Evolutionary conservation across 2,888 invertebrate species (phyloP), one percentile per base, ranked within the genome.

Genomic region (Leptogaster cylindrica): DNA sequence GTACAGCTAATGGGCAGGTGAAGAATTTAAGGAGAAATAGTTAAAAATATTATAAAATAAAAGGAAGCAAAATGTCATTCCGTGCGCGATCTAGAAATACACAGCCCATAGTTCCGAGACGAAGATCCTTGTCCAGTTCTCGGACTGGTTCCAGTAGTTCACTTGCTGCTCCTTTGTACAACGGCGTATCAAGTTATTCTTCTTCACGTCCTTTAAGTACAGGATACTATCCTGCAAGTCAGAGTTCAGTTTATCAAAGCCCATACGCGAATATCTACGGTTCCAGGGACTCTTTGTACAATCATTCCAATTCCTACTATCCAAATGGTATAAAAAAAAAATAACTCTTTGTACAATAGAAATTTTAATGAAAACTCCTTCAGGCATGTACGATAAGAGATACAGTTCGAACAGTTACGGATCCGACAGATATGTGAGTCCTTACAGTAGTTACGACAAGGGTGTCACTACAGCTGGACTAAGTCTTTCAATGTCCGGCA

Each of bases 101-200:
- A 70, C 74, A 72, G 70, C 81, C 82, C 76, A 81, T 68, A 73
- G 81, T n/a, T 78, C 81, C 76, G 73, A 84, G 73, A 50, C 76
- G 79, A 77, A 86, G 73, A 78, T 86, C 76, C 76, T 81, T 76
- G 68, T 86, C 78, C 78, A 85, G 84, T 66, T 83, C 85, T 0
- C 82, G 84, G 1, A 77, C 82, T 55, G 74, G 71, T 58, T 67
- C 71, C 66, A 73, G 66, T 67, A 70, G 68, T 51, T 68, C 68
- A 75, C 70, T 65, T 69, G 76, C 66, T 67, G 77, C 58, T 71
- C 67, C 79, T 10, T 73, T 67, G 16, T 73, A 74, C 52, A 74
- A 73, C 68, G 74, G 75, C 48, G 67, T 71, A 33, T 65, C 73
- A 8, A 70, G 72, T n/a, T 70, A 71, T 20, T 20, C 72, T 12